Conservation (phyloP, 1,140 invertebrate genomes). For the Drosophila pachea region DNA sequence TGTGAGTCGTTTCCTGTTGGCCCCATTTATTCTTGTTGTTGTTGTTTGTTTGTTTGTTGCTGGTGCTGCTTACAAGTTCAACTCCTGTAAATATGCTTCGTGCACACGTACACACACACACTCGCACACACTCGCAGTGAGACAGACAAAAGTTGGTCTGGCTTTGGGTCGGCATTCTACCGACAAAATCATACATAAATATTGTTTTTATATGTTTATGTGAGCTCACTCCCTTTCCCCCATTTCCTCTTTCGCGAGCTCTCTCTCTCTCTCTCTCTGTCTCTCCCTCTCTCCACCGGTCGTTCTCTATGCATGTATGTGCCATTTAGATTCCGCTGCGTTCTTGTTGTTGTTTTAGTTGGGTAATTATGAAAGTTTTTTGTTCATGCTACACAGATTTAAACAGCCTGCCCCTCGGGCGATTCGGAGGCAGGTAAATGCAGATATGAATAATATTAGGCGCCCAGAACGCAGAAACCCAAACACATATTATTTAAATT, state of each 20-base stretch:
- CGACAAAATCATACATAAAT: constrained; percentile 65
- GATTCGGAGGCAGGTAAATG: not conserved
- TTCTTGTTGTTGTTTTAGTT: constrained; percentile 43
- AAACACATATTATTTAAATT: constrained; percentile 4
- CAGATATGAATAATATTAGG: not conserved
- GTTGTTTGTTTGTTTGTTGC: constrained; percentile 16
- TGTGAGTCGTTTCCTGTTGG: constrained; percentile 51
- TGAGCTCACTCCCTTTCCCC: constrained; percentile 9
- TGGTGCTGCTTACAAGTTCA: constrained; percentile 58
- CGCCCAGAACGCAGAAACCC: not conserved
- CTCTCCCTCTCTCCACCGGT: constrained; percentile 8
- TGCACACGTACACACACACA: constrained; percentile 22
- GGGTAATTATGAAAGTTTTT: constrained; percentile 57
- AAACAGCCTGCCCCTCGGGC: constrained; percentile 21
- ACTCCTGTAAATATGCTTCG: constrained; percentile 67
- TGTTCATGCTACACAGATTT: constrained; percentile 28
- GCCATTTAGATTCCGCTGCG: constrained; percentile 47
- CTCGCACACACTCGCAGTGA: constrained; percentile 21
- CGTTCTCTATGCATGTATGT: constrained; percentile 40
- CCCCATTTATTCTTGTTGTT: constrained; percentile 20
- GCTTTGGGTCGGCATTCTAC: constrained; percentile 40
- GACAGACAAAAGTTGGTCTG: constrained; percentile 61
- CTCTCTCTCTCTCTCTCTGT: constrained; percentile 3
- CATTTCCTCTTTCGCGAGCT: constrained; percentile 5
- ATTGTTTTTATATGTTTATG: constrained; percentile 49